Evolutionary conservation across 2,113 vertebrate species (phyloP), one percentile per base, ranked within the genome.

Genomic region (Chaetodon auriga): DNA sequence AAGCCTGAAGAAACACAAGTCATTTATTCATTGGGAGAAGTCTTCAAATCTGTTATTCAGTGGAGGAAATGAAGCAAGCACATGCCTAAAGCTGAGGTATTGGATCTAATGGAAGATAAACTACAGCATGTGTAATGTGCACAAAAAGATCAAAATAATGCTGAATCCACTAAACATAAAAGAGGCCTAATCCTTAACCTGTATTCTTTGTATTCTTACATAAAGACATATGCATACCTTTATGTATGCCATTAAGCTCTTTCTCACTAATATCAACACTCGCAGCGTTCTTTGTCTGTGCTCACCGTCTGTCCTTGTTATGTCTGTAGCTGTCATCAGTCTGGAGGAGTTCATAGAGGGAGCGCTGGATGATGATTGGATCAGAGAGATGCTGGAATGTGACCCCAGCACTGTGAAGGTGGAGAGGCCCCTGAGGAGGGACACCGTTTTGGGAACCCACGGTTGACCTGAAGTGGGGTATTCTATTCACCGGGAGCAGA

Each of bases 371-470:
- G 94, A 95, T 54, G 89, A 95, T 63, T 96, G 94, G 96, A 94
- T 96, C 72, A 89, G 94, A 49, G 90, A 95, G 79, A 95, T 95
- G 93, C 63, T 96, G 89, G 93, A 95, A 89, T 95, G 94, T 92
- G 94, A 96, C 87, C 95, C 92, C 15, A 91, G 83, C 65, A 95
- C 91, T 2, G 89, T 95, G 54, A 94, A 91, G 69, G 87, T 95
- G 69, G 82, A 91, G 75, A 93, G 81, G 86, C 69, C 89, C 14
- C 66, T 75, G 38, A 89, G 90, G 83, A 84, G 64, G 71, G 82
- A 85, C 64, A 13, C 58, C 1, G 2, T 68, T 74, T 38, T 87
- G 68, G 75, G 80, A 60, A 45, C 57, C 57, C 74, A 80, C 36
- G 51, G 73, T 69, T 90, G 72, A 92, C 46, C 58, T 68, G 21